Percentiles rank a stretch among this genome's conserved stretches.
Conservation (phyloP, 2,888 invertebrate species). For the Pristionchus japonicus region DNA sequence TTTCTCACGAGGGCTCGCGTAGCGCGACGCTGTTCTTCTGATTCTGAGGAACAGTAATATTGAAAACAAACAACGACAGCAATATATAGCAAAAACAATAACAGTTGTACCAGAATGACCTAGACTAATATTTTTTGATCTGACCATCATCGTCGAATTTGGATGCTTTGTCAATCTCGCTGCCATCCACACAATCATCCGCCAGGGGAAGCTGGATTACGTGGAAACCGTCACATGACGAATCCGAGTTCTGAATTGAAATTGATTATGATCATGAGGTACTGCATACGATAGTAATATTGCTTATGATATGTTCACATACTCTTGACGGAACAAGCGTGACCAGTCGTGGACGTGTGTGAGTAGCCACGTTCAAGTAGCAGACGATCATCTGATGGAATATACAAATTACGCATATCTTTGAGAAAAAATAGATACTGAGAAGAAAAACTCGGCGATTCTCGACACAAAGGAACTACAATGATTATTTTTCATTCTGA, state of each 20-base stretch:
- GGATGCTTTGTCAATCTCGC: slow-evolving; percentile 13
- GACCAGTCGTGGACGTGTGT: slow-evolving; percentile 45
- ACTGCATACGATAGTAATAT: neutral
- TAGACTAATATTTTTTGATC: too few species aligned
- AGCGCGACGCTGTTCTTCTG: neutral
- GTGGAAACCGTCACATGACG: slow-evolving; percentile 55
- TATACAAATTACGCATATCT: too few species aligned
- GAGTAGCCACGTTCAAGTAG: slow-evolving; percentile 11
- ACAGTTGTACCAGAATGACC: too few species aligned
- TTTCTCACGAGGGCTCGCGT: neutral
- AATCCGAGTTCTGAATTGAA: slow-evolving; percentile 52
- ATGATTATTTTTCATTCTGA: too few species aligned
- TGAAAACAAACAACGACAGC: neutral
- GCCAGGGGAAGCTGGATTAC: slow-evolving; percentile 51
- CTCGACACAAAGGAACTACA: too few species aligned
- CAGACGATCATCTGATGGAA: slow-evolving; percentile 35
- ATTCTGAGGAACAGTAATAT: neutral
- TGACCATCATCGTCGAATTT: neutral
- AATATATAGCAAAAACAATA: neutral
- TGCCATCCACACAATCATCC: slow-evolving; percentile 50
- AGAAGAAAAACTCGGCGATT: too few species aligned
- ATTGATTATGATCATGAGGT: neutral
- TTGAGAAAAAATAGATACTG: too few species aligned
- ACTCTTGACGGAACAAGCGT: slow-evolving; percentile 32
- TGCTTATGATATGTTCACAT: neutral